These are phyloP conservation scores for Aulostomus chinensis DNA, from an alignment of 2,797 vertebrate genomes.

Conservation along the genomic window DNA sequence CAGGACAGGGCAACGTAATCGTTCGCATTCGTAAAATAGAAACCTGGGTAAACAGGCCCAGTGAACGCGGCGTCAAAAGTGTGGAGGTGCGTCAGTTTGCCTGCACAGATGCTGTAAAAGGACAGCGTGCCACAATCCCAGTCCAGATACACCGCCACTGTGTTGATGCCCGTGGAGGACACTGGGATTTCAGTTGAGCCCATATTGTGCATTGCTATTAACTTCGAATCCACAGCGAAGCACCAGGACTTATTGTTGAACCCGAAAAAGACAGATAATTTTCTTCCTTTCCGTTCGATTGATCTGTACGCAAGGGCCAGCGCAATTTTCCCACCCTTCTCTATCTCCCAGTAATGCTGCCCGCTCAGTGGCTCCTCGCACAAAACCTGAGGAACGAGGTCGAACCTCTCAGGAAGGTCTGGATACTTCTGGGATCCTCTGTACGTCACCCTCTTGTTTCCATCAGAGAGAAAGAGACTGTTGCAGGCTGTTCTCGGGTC, in stretches of 20 bases:
- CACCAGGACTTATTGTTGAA: accelerated
- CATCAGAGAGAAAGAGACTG: background rate
- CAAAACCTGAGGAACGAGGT: accelerated
- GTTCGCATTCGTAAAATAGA: too few relatives aligned
- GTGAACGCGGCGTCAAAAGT: too few relatives aligned
- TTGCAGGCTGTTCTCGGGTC: background rate
- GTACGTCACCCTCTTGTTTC: background rate
- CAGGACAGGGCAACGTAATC: too few relatives aligned
- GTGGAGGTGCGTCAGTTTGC: background rate
- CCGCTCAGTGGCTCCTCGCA: slow-evolving; percentile 6
- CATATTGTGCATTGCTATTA: accelerated
- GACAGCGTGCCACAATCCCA: background rate
- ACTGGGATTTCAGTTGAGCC: accelerated
- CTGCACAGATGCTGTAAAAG: background rate
- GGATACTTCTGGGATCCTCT: accelerated
- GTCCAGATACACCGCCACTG: background rate
- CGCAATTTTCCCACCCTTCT: background rate
- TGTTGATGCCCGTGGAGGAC: background rate
- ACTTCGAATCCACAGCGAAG: background rate
- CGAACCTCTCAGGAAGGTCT: slow-evolving; percentile 8
- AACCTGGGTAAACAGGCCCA: too few relatives aligned
- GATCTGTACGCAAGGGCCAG: background rate
- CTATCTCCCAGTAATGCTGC: slow-evolving; percentile 32
- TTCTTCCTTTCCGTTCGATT: background rate
- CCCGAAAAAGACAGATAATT: too few relatives aligned